Evolutionary conservation across 2,888 invertebrate species (phyloP), one percentile per base, ranked within the genome.

Genomic region (Frankliniella fusca): DNA sequence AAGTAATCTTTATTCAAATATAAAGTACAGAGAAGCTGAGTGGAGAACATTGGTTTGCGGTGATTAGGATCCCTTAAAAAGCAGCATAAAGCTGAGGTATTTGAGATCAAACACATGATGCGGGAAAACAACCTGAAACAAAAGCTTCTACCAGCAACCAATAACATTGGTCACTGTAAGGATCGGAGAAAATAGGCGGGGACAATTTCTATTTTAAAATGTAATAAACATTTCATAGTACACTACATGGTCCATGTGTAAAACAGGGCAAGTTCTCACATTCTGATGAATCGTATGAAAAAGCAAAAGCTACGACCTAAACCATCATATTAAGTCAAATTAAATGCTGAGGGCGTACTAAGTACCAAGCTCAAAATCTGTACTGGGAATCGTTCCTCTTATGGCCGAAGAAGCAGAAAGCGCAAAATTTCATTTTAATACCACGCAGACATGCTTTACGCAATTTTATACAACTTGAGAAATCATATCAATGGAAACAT

Each of bases 61-160:
- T 76, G 70, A 76, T 27, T 76, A 27, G 23, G 70, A 27, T 27
- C 70, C 27, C 70, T 76, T 76, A 23, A 76, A 76, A 76, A 76
- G 70, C 70, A 27, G 70, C 70, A 76, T 38, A 76, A 70, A 76
- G 70, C 70, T 76, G 70, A 76, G 23, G 12, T 27, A 76, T 27
- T 11, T 27, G 27, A 12, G 3, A 27, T 8, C 70, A 70, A 70
- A n/a, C 70, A 54, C 54, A 23, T 70, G 5, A 70, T 3, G 1
- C 7, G 27, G 23, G 27, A 27, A 27, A 76, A 27, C 70, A 76
- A 23, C 27, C 12, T 76, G 23, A 12, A 76, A 12, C n/a, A 76
- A 23, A 76, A 27, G 70, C 70, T 9, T 76, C 70, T 76, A 76
- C 70, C 12, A 12, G 12, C 70, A 27, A 76, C 38, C 38, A 38